These are phyloP conservation scores for Heterodera schachtii DNA, from an alignment of 1,140 invertebrate species.

Conservation along the genomic window DNA sequence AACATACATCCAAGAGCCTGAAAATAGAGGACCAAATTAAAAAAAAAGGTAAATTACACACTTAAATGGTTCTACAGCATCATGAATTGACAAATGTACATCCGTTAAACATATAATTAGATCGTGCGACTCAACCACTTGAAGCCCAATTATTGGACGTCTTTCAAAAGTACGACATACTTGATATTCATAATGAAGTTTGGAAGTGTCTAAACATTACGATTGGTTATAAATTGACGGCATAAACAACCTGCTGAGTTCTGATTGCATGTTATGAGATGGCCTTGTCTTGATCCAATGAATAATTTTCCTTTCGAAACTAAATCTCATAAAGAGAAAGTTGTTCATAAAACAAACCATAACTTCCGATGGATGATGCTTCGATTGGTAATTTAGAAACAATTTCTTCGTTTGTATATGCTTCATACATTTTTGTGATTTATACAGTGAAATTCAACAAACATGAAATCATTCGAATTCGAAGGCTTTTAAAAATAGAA, in stretches of 20 bases:
- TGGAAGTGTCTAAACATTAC: constrained; percentile 16
- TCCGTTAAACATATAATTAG: constrained; percentile 49
- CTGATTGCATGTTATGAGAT: constrained; percentile 46
- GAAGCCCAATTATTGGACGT: constrained; percentile 46
- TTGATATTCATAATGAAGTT: constrained; percentile 45
- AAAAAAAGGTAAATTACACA: background rate
- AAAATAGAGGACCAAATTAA: constrained; percentile 17
- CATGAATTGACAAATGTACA: constrained; percentile 36
- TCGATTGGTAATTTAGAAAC: constrained; percentile 52
- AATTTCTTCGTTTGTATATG: constrained; percentile 48
- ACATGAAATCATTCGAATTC: too few species aligned
- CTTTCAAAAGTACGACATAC: constrained; percentile 41
- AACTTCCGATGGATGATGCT: constrained; percentile 44
- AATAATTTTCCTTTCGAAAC: constrained; percentile 48
- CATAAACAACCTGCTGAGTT: constrained; percentile 8
- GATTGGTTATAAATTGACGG: background rate
- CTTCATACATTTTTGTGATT: constrained; percentile 44
- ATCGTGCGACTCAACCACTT: constrained; percentile 45
- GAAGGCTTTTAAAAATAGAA: too few species aligned
- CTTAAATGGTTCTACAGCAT: constrained; percentile 39
- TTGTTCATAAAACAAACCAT: constrained; percentile 26
- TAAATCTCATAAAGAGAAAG: constrained; percentile 21
- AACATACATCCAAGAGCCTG: constrained; percentile 28
- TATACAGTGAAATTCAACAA: background rate
- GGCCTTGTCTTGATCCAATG: constrained; percentile 49